Base-by-base conservation (phyloP, 2,888 invertebrate genomes). In the Ormyrus nitidulus region DNA sequence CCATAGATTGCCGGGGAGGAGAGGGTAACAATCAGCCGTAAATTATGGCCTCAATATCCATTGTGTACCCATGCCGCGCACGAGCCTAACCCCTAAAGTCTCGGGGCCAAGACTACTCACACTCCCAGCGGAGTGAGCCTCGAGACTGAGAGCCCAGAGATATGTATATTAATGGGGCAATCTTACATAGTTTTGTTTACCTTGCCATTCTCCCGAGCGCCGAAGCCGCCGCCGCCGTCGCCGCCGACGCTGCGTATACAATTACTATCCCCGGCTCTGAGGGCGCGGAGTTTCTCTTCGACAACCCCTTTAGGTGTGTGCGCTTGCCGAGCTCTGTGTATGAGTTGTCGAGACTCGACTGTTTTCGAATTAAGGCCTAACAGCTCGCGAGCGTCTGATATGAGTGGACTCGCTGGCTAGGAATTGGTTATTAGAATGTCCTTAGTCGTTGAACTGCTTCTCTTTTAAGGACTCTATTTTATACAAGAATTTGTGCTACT, bases 121-220 rank as follows among this genome's bases (percentile, higher is more conserved):
- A 86, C 89, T 83, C 85, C 83, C 75, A 69, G 48, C 34, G 51
- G 65, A 68, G 66, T 10, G 75, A 53, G 58, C 58, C 11, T 10
- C 49, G 72, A 77, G 76, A 77, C 76, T 73, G 34, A 44, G 69
- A 68, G 70, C 71, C 59, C 69, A 79, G 89, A 90, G 90, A 90
- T 90, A 90, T 90, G 90, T 90, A 90, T 90, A 90, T 90, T 90
- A 90, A 90, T 90, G 90, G 90, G 90, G 87, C 90, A 90, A 90
- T 90, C 90, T 90, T 90, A 90, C 90, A 90, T 90, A 90, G 90
- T 90, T 90, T 90, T 90, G 90, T 90, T 90, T 90, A 90, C 90
- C 89, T 90, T 90, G 89, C 90, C 89, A 90, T 90, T 90, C 82
- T 82, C 74, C 58, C 62, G 75, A 34, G 58, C 46, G 64, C 73